phyloP scores from a whole-genome alignment of 2,797 vertebrate species.

The Sylvilagus floridanus region DNA sequence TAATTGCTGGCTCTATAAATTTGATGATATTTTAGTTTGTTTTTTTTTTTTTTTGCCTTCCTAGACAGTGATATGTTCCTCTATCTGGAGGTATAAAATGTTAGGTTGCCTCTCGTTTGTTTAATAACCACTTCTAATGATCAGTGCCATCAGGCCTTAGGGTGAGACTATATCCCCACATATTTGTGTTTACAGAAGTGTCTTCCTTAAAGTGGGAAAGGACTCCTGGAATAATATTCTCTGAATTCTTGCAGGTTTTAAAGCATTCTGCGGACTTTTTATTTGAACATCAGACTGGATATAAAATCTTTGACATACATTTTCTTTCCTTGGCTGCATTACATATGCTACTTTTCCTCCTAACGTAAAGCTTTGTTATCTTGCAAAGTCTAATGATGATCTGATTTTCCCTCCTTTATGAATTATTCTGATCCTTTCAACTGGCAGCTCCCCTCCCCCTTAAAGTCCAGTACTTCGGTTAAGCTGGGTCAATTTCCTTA shows the following conservation, averaged over 20 bases:
- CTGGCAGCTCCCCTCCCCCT: background rate
- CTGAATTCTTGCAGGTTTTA: constrained; percentile 32
- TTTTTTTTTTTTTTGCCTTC: background rate
- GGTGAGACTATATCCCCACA: background rate
- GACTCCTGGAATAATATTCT: constrained; percentile 34
- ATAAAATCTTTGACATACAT: constrained; percentile 23
- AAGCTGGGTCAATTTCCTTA: constrained; percentile 21
- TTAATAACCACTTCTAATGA: constrained; percentile 17
- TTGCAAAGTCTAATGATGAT: constrained; percentile 35
- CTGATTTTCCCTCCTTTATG: constrained; percentile 57
- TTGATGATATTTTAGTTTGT: constrained; percentile 39
- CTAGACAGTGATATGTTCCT: background rate
- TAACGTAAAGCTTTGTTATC: constrained; percentile 49
- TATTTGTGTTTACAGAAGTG: constrained; percentile 38
- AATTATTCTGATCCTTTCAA: constrained; percentile 56
- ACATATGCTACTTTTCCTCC: constrained; percentile 35
- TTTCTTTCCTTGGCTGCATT: constrained; percentile 48
- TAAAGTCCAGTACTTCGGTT: constrained; percentile 29
- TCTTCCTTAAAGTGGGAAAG: constrained; percentile 45
- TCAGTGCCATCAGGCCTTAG: background rate
- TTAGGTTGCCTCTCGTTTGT: constrained; percentile 6
- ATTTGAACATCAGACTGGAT: constrained; percentile 32
- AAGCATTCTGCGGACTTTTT: constrained; percentile 44
- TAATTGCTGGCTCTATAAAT: background rate
- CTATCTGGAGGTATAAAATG: background rate